Percentiles rank a stretch among this genome's conserved stretches.
phyloP scores from a whole-genome alignment of 2,113 vertebrate species.

The Camarhynchus parvulus region DNA sequence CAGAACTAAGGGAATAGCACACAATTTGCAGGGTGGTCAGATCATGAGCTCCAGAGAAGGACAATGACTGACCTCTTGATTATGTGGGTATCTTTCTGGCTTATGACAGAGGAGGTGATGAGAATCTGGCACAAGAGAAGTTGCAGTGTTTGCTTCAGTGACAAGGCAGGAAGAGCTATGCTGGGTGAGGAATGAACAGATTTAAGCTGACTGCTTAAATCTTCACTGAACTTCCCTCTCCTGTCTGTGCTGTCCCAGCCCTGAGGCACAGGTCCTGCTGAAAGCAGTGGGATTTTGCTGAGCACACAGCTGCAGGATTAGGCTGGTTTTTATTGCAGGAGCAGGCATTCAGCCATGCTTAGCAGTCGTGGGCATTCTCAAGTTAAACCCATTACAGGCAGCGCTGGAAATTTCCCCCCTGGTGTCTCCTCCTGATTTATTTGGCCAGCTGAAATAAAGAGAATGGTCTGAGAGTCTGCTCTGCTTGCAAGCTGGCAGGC shows the following conservation, averaged over 20 bases:
- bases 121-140: neutral
- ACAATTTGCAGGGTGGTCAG: neutral
- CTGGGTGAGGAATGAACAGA: neutral
- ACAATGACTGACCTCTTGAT: neutral
- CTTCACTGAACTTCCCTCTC: neutral
- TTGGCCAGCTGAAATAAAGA: slow-evolving; percentile 41
- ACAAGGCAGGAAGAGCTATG: neutral
- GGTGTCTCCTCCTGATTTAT: slow-evolving; percentile 34
- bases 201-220: neutral
- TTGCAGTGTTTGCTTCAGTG: neutral
- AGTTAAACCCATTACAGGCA: neutral
- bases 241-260: neutral
- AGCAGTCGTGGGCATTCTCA: neutral
- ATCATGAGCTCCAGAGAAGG: neutral
- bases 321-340: neutral
- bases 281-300: neutral
- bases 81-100: neutral
- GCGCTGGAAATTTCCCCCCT: neutral
- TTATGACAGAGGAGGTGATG: neutral
- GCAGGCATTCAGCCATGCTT: neutral
- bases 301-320: neutral
- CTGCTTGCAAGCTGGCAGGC: slow-evolving; percentile 11
- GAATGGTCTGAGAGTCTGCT: neutral
- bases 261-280: neutral
- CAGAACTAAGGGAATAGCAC: neutral